Percentiles rank a stretch among this genome's conserved stretches.
These are phyloP conservation scores for Drosophila flavopinicola DNA, from an alignment of 2,888 invertebrate species.

Conservation along the genomic window DNA sequence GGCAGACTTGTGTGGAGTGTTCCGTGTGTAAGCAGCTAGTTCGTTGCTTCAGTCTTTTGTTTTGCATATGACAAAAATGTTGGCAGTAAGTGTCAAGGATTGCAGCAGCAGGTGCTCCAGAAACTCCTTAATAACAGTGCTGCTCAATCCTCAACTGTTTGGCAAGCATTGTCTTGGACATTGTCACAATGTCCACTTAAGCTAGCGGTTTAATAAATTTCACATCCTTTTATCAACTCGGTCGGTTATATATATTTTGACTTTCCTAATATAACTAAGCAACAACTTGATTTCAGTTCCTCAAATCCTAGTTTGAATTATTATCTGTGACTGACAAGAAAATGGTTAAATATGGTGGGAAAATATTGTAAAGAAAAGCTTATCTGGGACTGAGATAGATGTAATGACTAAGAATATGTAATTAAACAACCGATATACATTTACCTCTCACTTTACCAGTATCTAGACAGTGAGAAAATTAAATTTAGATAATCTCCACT, in stretches of 20 bases:
- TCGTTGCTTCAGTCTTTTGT: constrained; percentile 70
- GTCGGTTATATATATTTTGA: too few species aligned
- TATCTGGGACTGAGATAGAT: too few species aligned
- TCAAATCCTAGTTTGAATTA: too few species aligned
- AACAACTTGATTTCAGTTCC: too few species aligned
- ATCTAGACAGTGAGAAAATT: neutral
- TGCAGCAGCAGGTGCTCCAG: constrained; percentile 23
- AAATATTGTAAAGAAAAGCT: too few species aligned
- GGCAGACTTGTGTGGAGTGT: constrained; percentile 14
- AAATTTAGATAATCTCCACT: too few species aligned
- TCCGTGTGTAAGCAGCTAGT: constrained; percentile 31
- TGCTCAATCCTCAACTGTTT: constrained; percentile 4
- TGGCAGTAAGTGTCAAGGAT: constrained; percentile 49
- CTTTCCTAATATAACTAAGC: too few species aligned
- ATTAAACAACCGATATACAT: neutral
- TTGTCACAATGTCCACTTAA: neutral
- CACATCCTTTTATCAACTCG: neutral
- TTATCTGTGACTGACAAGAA: too few species aligned
- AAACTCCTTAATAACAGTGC: constrained; percentile 25
- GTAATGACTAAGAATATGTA: too few species aligned
- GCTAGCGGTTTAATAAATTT: neutral
- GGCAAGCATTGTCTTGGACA: neutral
- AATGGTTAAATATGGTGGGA: too few species aligned
- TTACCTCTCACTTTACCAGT: neutral
- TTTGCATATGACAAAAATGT: constrained; percentile 69